Evolutionary conservation across 2,888 invertebrate genomes (phyloP).

Genomic region (Latrodectus hesperus): DNA sequence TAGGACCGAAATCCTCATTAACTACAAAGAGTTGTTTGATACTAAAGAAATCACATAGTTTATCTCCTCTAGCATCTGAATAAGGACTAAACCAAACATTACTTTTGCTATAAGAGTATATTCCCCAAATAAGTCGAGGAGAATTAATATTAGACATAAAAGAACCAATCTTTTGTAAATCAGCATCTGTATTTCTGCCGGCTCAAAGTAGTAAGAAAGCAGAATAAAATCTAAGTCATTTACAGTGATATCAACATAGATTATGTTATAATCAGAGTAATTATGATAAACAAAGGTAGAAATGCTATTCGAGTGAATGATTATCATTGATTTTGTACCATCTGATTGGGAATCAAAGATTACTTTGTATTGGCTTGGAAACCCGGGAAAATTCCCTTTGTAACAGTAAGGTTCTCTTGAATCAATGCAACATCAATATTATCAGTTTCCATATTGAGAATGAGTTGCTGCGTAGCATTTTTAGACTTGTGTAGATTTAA

Average conservation of each 20-base stretch:
- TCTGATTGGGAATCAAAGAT: conserved; percentile 8
- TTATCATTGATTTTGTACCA: not conserved
- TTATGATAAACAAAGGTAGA: conserved; percentile 6
- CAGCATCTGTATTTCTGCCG: not conserved
- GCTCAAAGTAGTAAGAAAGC: conserved; percentile 18
- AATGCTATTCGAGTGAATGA: not conserved
- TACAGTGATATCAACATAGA: not conserved
- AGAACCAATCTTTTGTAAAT: conserved; percentile 4
- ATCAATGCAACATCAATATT: conserved; percentile 18
- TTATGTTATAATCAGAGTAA: conserved; percentile 10
- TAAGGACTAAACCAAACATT: no score
- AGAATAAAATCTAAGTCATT: no score
- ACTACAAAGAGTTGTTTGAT: no score
- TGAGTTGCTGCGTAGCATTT: no score
- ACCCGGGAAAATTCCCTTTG: not conserved
- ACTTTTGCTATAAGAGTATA: no score
- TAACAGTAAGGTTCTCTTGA: conserved; percentile 3
- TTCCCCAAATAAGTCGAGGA: not conserved
- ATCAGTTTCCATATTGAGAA: no score
- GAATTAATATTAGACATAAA: not conserved
- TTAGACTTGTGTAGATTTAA: no score
- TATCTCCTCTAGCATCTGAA: not conserved
- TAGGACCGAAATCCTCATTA: no score
- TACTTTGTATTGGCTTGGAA: not conserved
- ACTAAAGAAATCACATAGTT: not conserved